Conservation (phyloP, 1,140 invertebrate species). For the Aphelenchoides besseyi region DNA sequence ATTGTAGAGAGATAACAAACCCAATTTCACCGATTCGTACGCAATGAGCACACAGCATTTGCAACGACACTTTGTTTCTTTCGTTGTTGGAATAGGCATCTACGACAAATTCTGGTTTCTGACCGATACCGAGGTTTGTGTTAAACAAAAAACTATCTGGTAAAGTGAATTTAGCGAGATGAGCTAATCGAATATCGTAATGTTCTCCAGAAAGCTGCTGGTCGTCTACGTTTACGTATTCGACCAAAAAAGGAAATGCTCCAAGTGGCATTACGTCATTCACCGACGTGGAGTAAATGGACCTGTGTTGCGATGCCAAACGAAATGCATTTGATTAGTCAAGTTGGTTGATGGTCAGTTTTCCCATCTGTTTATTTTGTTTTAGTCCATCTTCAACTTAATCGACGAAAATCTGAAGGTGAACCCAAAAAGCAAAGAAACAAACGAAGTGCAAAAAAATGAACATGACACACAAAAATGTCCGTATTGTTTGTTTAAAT, state of each 20-base stretch:
- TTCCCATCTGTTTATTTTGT: background rate
- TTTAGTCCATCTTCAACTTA: background rate
- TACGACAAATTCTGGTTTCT: background rate
- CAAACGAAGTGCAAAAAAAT: background rate
- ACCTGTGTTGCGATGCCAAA: background rate
- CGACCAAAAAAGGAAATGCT: background rate
- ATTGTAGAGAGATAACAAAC: conserved; percentile 8
- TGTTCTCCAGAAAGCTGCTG: background rate
- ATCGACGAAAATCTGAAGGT: background rate
- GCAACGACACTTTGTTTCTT: conserved; percentile 4
- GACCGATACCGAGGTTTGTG: background rate
- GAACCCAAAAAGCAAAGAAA: background rate
- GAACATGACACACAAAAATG: conserved; percentile 5
- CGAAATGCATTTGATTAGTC: background rate
- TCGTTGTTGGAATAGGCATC: background rate
- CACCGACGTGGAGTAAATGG: background rate
- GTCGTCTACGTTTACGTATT: background rate
- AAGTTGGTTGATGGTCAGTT: background rate
- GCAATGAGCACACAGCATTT: background rate
- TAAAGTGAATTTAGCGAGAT: background rate
- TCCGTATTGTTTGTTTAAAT: background rate
- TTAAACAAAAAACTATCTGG: background rate
- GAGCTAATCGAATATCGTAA: background rate
- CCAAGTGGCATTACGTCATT: background rate
- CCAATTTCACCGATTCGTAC: background rate